Conservation (phyloP, 2,797 vertebrate species). For the Phylloscopus collybita region DNA sequence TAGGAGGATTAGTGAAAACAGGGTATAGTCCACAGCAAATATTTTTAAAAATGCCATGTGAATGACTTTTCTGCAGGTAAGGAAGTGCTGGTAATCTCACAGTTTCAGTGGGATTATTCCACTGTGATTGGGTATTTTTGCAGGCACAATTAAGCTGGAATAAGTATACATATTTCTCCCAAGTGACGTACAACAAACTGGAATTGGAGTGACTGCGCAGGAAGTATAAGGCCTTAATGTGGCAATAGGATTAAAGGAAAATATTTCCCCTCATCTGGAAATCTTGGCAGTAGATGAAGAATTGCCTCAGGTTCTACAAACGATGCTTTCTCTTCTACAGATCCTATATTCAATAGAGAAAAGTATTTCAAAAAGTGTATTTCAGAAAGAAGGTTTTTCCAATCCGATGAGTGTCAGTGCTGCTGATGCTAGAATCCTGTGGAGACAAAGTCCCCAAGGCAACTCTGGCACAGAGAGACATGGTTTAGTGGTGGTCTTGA, state of each 20-base stretch:
- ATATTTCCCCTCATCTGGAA: conserved; percentile 6
- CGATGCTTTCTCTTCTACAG: background rate
- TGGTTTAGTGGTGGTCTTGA: background rate
- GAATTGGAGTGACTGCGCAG: background rate
- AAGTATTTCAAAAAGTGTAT: background rate
- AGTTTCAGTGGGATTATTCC: background rate
- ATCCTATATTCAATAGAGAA: background rate
- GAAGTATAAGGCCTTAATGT: background rate
- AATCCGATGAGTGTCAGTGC: background rate
- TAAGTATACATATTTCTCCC: background rate
- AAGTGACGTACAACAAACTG: background rate
- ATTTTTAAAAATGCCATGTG: background rate
- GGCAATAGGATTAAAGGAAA: conserved; percentile 15
- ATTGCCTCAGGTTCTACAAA: background rate
- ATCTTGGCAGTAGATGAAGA: background rate
- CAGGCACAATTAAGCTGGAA: background rate
- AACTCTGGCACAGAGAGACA: background rate
- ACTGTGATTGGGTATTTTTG: background rate
- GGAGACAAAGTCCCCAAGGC: background rate
- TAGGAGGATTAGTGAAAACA: background rate
- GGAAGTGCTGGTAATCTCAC: background rate
- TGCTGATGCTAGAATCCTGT: background rate
- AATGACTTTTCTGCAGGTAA: background rate
- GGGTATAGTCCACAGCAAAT: background rate
- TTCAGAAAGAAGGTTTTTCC: background rate